phyloP scores from a whole-genome alignment of 1,140 invertebrate species.

The Monochamus saltuarius region DNA sequence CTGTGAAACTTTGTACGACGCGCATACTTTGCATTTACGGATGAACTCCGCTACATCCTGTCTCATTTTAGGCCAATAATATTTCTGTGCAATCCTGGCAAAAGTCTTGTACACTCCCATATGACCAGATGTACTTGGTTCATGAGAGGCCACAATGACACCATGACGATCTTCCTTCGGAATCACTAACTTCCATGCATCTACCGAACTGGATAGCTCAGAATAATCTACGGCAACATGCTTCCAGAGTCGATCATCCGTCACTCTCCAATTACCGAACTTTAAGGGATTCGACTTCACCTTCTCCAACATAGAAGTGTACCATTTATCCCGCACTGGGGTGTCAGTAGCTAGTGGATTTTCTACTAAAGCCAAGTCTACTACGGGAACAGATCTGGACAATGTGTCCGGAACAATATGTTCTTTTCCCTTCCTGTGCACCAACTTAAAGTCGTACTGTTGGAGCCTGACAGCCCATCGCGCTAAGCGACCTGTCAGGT shows the following conservation, averaged over 20 bases:
- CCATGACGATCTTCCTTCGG: constrained; percentile 17
- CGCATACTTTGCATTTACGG: constrained; percentile 34
- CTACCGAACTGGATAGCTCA: background rate
- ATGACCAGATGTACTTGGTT: constrained; percentile 25
- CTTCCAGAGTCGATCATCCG: constrained; percentile 7
- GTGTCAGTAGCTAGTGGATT: no score
- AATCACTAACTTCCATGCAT: constrained; percentile 26
- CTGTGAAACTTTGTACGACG: constrained; percentile 34
- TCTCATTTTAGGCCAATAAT: constrained; percentile 43
- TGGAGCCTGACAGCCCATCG: constrained; percentile 11
- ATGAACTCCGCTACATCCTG: constrained; percentile 35
- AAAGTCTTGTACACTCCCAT: constrained; percentile 41
- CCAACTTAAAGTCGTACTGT: constrained; percentile 3
- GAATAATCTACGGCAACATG: background rate
- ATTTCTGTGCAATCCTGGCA: constrained; percentile 16
- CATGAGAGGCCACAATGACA: constrained; percentile 19
- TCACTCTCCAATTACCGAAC: constrained; percentile 1
- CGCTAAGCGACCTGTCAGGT: constrained; percentile 17
- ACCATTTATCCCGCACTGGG: constrained; percentile 3
- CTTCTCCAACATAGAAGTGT: background rate
- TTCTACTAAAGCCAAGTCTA: no score
- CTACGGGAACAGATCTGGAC: no score
- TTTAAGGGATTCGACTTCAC: background rate
- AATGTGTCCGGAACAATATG: no score
- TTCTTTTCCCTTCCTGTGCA: constrained; percentile 7